Evolutionary conservation across 2,888 invertebrate species (phyloP).

Genomic region (Stegana nigrithorax): DNA sequence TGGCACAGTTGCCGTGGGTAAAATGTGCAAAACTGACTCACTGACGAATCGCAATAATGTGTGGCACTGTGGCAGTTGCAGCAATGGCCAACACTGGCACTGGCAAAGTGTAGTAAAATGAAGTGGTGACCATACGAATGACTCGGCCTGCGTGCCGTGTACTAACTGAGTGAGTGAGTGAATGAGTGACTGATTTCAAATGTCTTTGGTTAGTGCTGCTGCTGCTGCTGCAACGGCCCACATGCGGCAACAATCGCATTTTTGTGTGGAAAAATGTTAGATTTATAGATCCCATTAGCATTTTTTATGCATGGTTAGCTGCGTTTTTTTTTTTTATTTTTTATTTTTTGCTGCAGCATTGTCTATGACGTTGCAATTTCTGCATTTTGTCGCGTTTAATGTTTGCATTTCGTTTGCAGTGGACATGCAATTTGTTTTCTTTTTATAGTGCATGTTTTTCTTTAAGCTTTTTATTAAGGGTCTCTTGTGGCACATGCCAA

Average conservation of each 20-base stretch:
- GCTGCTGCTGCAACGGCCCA: conserved; percentile 41
- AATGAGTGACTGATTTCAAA: conserved; percentile 38
- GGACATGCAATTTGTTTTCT: background rate
- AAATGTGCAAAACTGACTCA: background rate
- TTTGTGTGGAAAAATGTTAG: conserved; percentile 42
- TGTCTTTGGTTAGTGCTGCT: no score
- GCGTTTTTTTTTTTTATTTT: conserved; percentile 27
- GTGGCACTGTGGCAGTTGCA: background rate
- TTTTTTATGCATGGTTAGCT: conserved; percentile 49
- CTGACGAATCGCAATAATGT: no score
- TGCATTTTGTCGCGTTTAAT: conserved; percentile 15
- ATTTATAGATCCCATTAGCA: conserved; percentile 54
- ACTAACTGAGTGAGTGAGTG: background rate
- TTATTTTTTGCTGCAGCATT: background rate
- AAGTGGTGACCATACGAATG: no score
- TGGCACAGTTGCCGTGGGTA: conserved; percentile 15
- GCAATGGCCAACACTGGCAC: background rate
- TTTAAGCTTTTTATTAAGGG: conserved; percentile 45
- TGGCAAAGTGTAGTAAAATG: no score
- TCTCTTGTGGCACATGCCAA: conserved; percentile 17
- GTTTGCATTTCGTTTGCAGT: background rate
- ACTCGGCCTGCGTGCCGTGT: no score
- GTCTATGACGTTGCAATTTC: background rate
- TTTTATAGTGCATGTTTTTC: conserved; percentile 12
- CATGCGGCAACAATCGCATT: conserved; percentile 35